These are phyloP conservation scores for Sylvilagus bachmani DNA, from an alignment of 2,113 vertebrate species.

Conservation along the genomic window DNA sequence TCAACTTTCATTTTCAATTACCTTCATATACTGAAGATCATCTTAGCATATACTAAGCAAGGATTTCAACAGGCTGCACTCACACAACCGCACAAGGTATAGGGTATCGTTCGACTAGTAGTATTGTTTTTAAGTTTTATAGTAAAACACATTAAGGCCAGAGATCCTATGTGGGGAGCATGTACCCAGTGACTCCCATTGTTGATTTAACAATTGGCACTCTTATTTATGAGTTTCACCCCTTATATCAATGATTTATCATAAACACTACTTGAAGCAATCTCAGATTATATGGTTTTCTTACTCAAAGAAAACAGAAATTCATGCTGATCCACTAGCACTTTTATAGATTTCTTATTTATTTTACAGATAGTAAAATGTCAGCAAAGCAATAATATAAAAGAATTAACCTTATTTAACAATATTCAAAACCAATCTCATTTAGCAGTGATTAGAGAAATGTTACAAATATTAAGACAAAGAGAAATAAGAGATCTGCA, in stretches of 20 bases:
- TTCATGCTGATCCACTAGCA: slow-evolving; percentile 47
- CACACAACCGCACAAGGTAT: too few relatives aligned
- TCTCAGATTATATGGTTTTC: slow-evolving; percentile 75
- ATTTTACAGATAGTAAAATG: slow-evolving; percentile 78
- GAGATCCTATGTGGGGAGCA: too few relatives aligned
- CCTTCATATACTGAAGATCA: too few relatives aligned
- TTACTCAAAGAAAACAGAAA: slow-evolving; percentile 77
- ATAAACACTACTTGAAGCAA: slow-evolving; percentile 71
- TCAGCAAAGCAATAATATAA: slow-evolving; percentile 53
- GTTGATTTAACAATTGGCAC: too few relatives aligned
- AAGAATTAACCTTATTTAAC: slow-evolving; percentile 79
- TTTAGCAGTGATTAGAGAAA: slow-evolving; percentile 62
- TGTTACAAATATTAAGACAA: slow-evolving; percentile 66
- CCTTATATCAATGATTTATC: slow-evolving; percentile 71
- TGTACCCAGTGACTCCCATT: too few relatives aligned
- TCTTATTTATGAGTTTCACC: too few relatives aligned
- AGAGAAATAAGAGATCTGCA: slow-evolving; percentile 57
- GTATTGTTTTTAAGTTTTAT: too few relatives aligned
- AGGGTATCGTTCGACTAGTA: too few relatives aligned
- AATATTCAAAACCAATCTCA: slow-evolving; percentile 69
- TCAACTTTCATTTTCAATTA: too few relatives aligned
- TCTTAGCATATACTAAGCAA: too few relatives aligned
- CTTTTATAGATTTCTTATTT: slow-evolving; percentile 82
- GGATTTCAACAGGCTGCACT: too few relatives aligned
- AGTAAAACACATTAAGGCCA: too few relatives aligned